Evolutionary conservation across 2,113 vertebrate genomes (phyloP), one percentile per base, ranked within the genome.

Genomic region (Chauna torquata): DNA sequence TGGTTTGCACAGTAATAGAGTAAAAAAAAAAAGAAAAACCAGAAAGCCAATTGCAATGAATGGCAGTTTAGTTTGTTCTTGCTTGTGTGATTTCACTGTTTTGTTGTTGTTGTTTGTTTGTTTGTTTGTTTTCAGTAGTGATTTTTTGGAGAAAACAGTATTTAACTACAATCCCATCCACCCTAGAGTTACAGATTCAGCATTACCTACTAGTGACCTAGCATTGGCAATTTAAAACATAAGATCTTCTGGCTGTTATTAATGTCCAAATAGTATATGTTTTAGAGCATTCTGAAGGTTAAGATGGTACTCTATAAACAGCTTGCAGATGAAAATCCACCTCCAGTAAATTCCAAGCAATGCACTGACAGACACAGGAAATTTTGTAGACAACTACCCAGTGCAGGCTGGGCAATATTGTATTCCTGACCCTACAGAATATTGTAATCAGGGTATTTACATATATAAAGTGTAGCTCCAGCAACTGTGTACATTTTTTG

Each of bases 21-120:
- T 7, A 25, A 59, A 50, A 77, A 69, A 69, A 6, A 8, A 49
- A 28, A 23, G 19, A 9, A 4, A 24, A 54, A 44, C 24, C 55
- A 94, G 58, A 80, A 93, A 96, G 30, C 28, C 52, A 79, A 44
- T 64, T 95, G 70, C 75, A 90, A 65, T 30, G 66, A 88, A 92
- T 44, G 30, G 70, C 38, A 89, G 18, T 71, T 90, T 75, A 91
- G 24, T 32, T 82, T 82, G 71, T 82, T 90, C 66, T 80, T 84
- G 64, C 50, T 96, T 87, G 70, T 68, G n/a, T 38, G 38, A 30
- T 68, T 44, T 44, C 45, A 47, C 12, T 28, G 1, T 1, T 34
- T 86, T 82, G n/a, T n/a, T n/a, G n/a, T n/a, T n/a, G n/a, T n/a
- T n/a, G n/a, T 59, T 82, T 70, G 20, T 47, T 64, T 50, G 50